Evolutionary conservation across 2,797 vertebrate genomes (phyloP), one percentile per base, ranked within the genome.

Genomic region (Sebastes vulpes): DNA sequence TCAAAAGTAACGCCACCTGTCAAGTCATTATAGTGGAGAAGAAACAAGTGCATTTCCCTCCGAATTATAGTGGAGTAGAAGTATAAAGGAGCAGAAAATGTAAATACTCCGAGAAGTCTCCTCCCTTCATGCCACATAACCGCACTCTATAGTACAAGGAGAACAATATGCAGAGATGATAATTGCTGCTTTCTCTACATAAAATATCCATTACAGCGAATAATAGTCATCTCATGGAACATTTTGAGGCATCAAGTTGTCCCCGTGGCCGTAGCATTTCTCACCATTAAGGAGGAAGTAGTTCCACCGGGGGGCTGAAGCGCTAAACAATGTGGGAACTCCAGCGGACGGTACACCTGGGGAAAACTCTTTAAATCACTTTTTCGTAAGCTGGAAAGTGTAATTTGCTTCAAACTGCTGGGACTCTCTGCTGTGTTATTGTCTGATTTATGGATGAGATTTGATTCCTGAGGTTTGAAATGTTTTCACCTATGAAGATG

Each of bases 321-420:
- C 65, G 20, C 38, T 23, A 65, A 72, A 72, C 46, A 32, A 31
- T 8, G 29, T 4, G 25, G 14, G 26, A 60, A 64, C 60, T 65
- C 35, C 28, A n/a, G 58, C 52, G 48, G 61, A 57, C 63, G 57
- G 31, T 11, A 29, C 23, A 72, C 25, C 29, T 25, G 20, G 65
- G n/a, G 46, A 53, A 66, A 68, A 63, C 54, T 42, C 60, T 72
- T 46, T 16, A 18, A 58, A 32, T 53, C 50, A 20, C 11, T 50
- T 82, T 63, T 29, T 42, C 14, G 25, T 18, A 28, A 9, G 23
- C 32, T 26, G 9, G 2, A 59, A 75, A 67, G 28, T 73, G 6
- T 50, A 56, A 74, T 83, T 77, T 77, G 38, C 52, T 53, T 84
- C 65, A 56, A 80, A 61, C 69, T 42, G 54, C 74, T 31, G 28